Conservation (phyloP, 2,888 invertebrate species). For the Tetragonisca angustula region DNA sequence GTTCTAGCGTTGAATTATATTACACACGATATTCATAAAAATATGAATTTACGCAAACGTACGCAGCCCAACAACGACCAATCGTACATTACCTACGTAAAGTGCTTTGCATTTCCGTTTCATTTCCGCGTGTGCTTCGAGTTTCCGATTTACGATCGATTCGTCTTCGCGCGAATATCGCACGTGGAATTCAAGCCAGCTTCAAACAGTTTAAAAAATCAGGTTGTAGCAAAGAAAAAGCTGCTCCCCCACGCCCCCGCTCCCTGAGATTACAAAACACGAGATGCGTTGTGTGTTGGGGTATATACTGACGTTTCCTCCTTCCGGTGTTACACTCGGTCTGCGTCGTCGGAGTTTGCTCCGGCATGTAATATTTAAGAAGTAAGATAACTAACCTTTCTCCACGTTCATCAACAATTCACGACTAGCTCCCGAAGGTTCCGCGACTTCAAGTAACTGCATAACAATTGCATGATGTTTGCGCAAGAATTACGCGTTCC, state of each 20-base stretch:
- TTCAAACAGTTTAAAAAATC: neutral
- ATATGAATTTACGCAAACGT: too few species aligned
- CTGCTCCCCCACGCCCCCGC: neutral
- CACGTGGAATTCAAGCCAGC: neutral
- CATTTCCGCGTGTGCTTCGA: neutral
- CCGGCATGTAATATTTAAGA: slow-evolving; percentile 8
- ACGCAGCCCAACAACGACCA: too few species aligned
- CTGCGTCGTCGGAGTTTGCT: slow-evolving; percentile 7
- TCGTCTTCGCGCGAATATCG: neutral
- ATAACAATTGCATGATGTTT: slow-evolving; percentile 1
- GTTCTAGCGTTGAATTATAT: too few species aligned
- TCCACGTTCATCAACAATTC: slow-evolving; percentile 13
- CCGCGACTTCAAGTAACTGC: slow-evolving; percentile 1
- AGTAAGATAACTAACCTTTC: neutral
- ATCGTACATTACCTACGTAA: too few species aligned
- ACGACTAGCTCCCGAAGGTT: neutral
- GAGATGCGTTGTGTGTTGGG: neutral
- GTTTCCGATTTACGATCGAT: neutral
- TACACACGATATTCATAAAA: too few species aligned
- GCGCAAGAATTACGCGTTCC: neutral
- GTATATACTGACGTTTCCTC: neutral
- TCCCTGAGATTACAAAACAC: neutral
- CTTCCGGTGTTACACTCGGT: neutral
- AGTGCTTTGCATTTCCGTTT: neutral
- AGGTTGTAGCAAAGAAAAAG: too few species aligned